Conservation (phyloP, 2,888 invertebrate genomes). For the Watsonalla cultraria region DNA sequence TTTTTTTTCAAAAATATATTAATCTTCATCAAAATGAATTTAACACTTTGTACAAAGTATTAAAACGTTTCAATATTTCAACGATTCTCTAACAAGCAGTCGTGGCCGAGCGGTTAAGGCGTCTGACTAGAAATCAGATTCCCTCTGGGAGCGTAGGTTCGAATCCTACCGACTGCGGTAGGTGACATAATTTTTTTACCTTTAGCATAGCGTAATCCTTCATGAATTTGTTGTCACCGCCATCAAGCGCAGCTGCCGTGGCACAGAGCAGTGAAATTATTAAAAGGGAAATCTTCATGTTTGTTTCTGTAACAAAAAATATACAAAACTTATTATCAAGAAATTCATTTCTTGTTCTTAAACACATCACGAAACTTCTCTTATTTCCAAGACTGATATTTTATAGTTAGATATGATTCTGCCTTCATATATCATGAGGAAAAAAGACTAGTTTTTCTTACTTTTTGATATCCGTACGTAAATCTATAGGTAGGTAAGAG, state of each 20-base stretch:
- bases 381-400: too few relatives aligned
- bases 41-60: too few relatives aligned
- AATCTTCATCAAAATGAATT: too few relatives aligned
- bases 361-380: too few relatives aligned
- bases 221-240: constrained; percentile 82
- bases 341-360: too few relatives aligned
- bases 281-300: not conserved
- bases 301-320: not conserved
- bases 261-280: constrained; percentile 33
- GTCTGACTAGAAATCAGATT: constrained; percentile 94
- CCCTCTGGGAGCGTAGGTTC: constrained; percentile 95
- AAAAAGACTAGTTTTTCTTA: too few relatives aligned
- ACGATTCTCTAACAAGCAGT: constrained; percentile 65
- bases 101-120: constrained; percentile 94
- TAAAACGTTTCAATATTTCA: constrained; percentile 27
- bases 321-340: too few relatives aligned
- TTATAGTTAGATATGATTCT: too few relatives aligned
- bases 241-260: constrained; percentile 62
- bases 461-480: too few relatives aligned
- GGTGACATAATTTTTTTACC: constrained; percentile 58
- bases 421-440: too few relatives aligned
- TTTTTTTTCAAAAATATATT: too few relatives aligned
- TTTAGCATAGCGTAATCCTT: constrained; percentile 87
- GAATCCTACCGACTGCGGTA: constrained; percentile 91
- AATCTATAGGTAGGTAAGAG: too few relatives aligned